Evolutionary conservation across 1,140 invertebrate species (phyloP).

Genomic region (Helicoverpa armigera): DNA sequence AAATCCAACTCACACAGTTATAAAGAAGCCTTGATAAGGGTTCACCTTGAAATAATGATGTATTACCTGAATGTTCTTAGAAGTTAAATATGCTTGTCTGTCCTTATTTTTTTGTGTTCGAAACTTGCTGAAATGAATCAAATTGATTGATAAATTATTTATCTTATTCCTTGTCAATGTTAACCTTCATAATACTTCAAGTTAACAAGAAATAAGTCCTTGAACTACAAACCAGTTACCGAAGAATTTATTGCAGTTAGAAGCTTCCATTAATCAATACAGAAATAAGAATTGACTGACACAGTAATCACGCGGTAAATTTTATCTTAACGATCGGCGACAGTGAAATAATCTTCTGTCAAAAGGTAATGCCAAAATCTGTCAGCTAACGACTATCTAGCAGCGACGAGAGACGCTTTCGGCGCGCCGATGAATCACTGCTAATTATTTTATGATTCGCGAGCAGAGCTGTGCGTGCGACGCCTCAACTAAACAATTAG

Average conservation of each 20-base stretch:
- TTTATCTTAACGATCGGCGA: constrained; percentile 76
- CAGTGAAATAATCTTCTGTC: constrained; percentile 83
- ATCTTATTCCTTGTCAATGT: too few species aligned
- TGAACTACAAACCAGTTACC: not conserved
- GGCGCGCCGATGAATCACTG: constrained; percentile 75
- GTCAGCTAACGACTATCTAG: constrained; percentile 62
- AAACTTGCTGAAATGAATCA: too few species aligned
- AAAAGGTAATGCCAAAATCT: constrained; percentile 81
- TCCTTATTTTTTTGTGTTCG: too few species aligned
- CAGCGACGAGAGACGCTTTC: constrained; percentile 74
- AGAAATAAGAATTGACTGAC: constrained; percentile 56
- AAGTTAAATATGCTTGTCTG: too few species aligned
- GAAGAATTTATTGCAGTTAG: constrained; percentile 18
- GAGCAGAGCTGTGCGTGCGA: constrained; percentile 51
- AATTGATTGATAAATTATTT: too few species aligned
- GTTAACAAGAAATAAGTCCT: not conserved
- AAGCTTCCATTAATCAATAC: constrained; percentile 28
- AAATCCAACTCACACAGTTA: too few species aligned
- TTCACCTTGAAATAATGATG: too few species aligned
- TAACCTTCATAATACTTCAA: too few species aligned
- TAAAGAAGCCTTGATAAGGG: too few species aligned
- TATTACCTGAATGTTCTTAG: too few species aligned
- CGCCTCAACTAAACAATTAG: constrained; percentile 66
- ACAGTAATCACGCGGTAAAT: constrained; percentile 70
- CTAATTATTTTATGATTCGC: constrained; percentile 82